Evolutionary conservation across 2,888 invertebrate species (phyloP).

Genomic region (Catocala fraxini): DNA sequence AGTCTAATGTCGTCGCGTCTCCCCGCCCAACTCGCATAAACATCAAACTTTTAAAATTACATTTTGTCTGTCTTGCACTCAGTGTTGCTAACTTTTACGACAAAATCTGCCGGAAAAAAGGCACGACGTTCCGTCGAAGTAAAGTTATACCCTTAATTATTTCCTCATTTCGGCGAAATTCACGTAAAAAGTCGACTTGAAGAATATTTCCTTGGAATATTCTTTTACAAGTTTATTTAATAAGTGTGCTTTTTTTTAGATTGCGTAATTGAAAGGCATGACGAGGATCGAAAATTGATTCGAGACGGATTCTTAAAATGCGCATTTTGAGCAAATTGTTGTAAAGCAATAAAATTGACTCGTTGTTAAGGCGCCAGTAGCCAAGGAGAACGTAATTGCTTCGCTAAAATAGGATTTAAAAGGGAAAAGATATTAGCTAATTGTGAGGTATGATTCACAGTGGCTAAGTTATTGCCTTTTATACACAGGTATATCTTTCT

Average conservation of each 20-base stretch:
- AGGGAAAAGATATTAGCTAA: conserved; percentile 44
- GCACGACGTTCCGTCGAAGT: conserved; percentile 23
- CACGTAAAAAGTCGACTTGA: conserved; percentile 28
- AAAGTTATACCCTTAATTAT: conserved; percentile 51
- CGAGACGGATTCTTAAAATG: not conserved
- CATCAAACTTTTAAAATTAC: conserved; percentile 48
- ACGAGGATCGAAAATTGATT: conserved; percentile 8
- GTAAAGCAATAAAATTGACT: conserved; percentile 7
- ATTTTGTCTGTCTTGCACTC: conserved; percentile 9
- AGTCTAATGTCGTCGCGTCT: conserved; percentile 20
- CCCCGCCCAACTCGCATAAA: conserved; percentile 33
- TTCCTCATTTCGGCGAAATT: conserved; percentile 40
- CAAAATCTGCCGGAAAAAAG: conserved; percentile 36
- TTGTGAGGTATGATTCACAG: conserved; percentile 43
- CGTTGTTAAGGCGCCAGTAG: conserved; percentile 1
- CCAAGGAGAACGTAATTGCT: conserved; percentile 34
- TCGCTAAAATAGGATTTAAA: conserved; percentile 38
- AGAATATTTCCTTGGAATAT: conserved; percentile 38
- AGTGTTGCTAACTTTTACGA: conserved; percentile 32
- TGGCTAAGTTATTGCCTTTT: conserved; percentile 21
- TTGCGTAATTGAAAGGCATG: conserved; percentile 30
- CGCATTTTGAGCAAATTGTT: conserved; percentile 7
- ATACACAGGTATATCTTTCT: not conserved
- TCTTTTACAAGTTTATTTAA: conserved; percentile 40
- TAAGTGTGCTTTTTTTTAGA: conserved; percentile 31